Conservation (phyloP, 2,113 vertebrate genomes). For the Zosterops lateralis region DNA sequence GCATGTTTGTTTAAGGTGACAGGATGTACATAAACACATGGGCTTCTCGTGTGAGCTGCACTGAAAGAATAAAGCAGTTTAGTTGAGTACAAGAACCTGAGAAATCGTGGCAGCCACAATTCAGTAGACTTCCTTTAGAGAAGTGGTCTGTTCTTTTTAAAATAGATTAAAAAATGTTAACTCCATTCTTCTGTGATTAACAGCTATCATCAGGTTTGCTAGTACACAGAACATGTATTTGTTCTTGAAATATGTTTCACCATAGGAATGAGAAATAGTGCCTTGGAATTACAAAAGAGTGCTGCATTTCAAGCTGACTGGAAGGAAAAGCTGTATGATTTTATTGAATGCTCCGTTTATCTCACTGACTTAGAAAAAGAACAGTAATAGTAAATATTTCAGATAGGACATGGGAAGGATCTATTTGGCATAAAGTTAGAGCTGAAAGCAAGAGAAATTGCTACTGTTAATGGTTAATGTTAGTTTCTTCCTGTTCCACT, state of each 20-base stretch:
- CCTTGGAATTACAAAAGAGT: neutral
- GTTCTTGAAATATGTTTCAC: neutral
- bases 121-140: neutral
- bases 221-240: neutral
- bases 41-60: neutral
- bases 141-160: neutral
- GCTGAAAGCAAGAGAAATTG: constrained; percentile 70
- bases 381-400: constrained; percentile 19
- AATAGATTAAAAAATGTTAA: neutral
- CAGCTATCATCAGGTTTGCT: neutral
- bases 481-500: constrained; percentile 79
- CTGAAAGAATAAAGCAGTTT: constrained; percentile 26
- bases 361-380: neutral
- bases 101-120: neutral
- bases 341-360: neutral
- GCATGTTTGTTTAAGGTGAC: constrained; percentile 42
- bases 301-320: neutral
- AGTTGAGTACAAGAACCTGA: neutral
- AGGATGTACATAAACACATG: constrained; percentile 1
- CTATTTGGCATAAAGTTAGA: constrained; percentile 44
- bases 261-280: neutral
- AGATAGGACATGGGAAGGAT: constrained; percentile 39
- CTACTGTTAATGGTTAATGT: constrained; percentile 81
- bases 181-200: neutral
- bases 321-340: neutral